Conservation (phyloP, 2,113 vertebrate genomes). For the Vireo altiloquus region DNA sequence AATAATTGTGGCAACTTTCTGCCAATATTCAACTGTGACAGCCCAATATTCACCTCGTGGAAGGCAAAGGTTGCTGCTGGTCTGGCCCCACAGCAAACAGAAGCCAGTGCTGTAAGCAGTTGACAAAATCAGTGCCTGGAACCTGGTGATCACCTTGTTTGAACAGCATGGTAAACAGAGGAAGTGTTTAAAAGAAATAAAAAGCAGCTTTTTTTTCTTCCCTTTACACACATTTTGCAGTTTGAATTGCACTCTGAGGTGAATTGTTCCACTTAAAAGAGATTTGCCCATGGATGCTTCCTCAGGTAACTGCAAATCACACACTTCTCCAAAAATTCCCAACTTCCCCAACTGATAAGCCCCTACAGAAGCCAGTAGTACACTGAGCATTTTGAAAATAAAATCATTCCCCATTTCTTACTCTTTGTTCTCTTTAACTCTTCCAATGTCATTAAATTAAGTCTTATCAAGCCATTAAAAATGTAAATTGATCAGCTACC, state of each 20-base stretch:
- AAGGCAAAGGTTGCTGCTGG: constrained; percentile 1
- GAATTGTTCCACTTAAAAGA: not conserved
- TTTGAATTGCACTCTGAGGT: not conserved
- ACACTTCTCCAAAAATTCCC: not conserved
- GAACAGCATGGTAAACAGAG: not conserved
- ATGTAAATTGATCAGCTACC: not conserved
- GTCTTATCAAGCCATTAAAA: not conserved
- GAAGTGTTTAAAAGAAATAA: not conserved
- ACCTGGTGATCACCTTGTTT: not conserved
- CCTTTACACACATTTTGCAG: not conserved
- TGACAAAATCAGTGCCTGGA: not conserved
- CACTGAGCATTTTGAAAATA: not conserved
- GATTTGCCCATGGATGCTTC: not conserved
- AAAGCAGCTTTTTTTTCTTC: not conserved
- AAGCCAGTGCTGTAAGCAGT: not conserved
- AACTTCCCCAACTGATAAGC: not conserved
- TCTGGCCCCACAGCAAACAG: not conserved
- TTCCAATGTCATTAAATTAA: not conserved
- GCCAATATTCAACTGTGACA: not conserved
- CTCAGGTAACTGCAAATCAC: not conserved
- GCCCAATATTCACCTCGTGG: rapidly evolving
- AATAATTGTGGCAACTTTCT: not conserved
- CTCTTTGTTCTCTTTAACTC: not conserved
- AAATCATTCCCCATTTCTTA: not conserved
- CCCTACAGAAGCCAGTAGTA: not conserved